Percentiles rank a stretch among this genome's conserved stretches.
phyloP scores from a whole-genome alignment of 1,140 invertebrate genomes.

The Ectropis grisescens region DNA sequence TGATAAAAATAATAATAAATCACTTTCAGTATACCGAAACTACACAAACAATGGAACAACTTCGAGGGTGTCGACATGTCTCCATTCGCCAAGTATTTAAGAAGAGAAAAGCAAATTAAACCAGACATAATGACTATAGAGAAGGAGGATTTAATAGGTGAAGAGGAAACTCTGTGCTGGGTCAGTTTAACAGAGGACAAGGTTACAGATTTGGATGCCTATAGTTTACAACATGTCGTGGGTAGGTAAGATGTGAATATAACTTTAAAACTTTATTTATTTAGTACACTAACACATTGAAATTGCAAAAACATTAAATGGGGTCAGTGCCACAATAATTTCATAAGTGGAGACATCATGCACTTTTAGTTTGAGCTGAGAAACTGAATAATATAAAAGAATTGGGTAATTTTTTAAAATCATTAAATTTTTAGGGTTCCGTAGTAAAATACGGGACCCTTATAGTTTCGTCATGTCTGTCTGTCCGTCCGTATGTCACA shows the following conservation, averaged over 20 bases:
- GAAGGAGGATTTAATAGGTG: constrained; percentile 66
- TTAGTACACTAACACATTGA: no score
- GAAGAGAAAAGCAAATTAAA: constrained; percentile 66
- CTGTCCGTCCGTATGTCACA: no score
- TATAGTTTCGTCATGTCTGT: no score
- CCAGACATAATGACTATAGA: constrained; percentile 68
- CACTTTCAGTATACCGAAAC: constrained; percentile 70
- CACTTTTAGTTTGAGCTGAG: no score
- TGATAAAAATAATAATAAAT: not conserved
- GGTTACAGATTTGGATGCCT: constrained; percentile 60
- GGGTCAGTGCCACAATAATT: no score
- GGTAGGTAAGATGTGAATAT: constrained; percentile 36
- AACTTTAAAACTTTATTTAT: no score
- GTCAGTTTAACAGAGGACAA: constrained; percentile 71
- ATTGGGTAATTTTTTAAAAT: no score
- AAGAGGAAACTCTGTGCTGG: constrained; percentile 71
- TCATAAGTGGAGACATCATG: no score
- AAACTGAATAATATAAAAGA: no score
- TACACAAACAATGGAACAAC: constrained; percentile 74
- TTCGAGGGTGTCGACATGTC: constrained; percentile 72
- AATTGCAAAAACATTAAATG: no score
- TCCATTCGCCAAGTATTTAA: constrained; percentile 64
- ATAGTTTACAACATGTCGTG: constrained; percentile 46
- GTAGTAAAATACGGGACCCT: no score
- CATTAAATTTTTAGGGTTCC: no score